Percentiles rank a stretch among this genome's conserved stretches.
Evolutionary conservation across 2,113 vertebrate genomes (phyloP).

Genomic region (Anthoscopus minutus): DNA sequence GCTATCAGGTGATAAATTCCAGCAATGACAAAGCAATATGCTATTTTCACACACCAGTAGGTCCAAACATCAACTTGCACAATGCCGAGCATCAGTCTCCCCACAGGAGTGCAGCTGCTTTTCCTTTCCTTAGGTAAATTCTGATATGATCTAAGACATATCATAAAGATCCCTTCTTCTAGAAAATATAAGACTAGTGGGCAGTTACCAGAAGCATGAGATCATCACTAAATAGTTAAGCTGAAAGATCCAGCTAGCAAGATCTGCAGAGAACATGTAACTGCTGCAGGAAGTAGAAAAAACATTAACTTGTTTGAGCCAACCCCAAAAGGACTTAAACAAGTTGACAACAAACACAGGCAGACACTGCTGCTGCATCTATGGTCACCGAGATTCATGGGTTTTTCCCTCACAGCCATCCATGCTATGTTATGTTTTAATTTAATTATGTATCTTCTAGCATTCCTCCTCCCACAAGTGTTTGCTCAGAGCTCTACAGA

Average conservation of each 20-base stretch:
- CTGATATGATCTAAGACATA: neutral
- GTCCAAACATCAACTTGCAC: neutral
- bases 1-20: neutral
- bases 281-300: neutral
- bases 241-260: neutral
- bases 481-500: neutral
- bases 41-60: neutral
- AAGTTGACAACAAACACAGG: neutral
- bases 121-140: neutral
- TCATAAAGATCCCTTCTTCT: neutral
- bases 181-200: neutral
- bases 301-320: neutral
- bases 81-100: neutral
- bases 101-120: neutral
- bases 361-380: neutral
- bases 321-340: neutral
- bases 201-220: neutral
- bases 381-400: neutral
- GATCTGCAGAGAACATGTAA: neutral
- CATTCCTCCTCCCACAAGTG: neutral
- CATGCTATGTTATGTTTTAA: neutral
- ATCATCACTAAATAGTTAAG: neutral
- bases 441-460: neutral
- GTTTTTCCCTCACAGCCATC: neutral
- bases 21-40: neutral